These are phyloP conservation scores for Athetis lepigone DNA, from an alignment of 2,888 invertebrate species.

Conservation along the genomic window DNA sequence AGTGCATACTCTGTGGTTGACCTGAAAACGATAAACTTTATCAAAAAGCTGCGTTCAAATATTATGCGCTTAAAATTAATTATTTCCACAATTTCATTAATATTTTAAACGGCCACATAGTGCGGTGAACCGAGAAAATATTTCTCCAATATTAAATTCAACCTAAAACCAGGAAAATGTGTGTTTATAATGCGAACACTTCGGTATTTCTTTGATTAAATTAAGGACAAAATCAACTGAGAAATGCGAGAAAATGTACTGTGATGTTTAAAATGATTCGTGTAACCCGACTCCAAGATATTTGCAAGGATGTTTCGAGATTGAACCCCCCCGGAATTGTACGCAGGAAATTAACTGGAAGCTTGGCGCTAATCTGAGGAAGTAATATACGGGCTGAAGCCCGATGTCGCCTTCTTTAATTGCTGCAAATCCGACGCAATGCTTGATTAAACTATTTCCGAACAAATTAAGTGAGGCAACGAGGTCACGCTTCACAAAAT, in stretches of 20 bases:
- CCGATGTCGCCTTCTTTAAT: conserved; percentile 79
- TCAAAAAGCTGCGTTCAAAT: conserved; percentile 34
- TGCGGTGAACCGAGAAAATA: conserved; percentile 24
- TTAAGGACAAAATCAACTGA: conserved; percentile 13
- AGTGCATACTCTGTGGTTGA: conserved; percentile 18
- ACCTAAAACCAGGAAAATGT: conserved; percentile 12
- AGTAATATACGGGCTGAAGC: conserved; percentile 76
- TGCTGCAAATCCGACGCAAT: conserved; percentile 77
- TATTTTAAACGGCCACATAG: conserved; percentile 32
- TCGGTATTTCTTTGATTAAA: conserved; percentile 8
- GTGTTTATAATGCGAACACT: conserved; percentile 4
- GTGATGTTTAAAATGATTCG: conserved; percentile 25
- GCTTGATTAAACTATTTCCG: conserved; percentile 81
- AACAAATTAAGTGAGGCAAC: conserved; percentile 70
- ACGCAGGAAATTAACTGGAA: conserved; percentile 83
- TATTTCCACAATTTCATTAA: conserved; percentile 45
- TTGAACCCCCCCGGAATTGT: conserved; percentile 69
- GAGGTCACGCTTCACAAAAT: conserved; percentile 65
- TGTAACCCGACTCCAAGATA: conserved; percentile 41
- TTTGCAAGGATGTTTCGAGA: conserved; percentile 71
- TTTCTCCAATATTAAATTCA: conserved; percentile 25
- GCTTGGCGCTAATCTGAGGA: conserved; percentile 80
- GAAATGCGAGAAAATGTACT: conserved; percentile 16
- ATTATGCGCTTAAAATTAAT: conserved; percentile 50
- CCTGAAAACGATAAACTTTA: conserved; percentile 21